Evolutionary conservation across 1,140 invertebrate genomes (phyloP).

Genomic region (Drosophila mauritiana): DNA sequence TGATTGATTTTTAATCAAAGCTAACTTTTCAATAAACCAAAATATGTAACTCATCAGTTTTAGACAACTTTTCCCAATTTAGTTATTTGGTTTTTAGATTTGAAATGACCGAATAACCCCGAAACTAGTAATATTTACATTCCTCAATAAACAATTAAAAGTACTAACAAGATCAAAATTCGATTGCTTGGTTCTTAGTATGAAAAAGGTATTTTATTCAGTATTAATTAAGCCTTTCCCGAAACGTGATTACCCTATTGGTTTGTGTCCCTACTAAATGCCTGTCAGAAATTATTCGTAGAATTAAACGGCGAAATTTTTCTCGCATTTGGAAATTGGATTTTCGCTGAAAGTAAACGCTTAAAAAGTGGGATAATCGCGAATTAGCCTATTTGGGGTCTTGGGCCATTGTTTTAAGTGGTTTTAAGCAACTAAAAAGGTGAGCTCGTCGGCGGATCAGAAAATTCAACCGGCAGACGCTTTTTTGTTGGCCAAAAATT

Average conservation of each 20-base stretch:
- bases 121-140: too few species aligned
- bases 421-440: background rate
- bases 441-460: too few species aligned
- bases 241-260: background rate
- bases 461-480: slow-evolving; percentile 56
- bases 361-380: background rate
- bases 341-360: slow-evolving; percentile 6
- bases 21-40: too few species aligned
- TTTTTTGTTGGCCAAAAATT: slow-evolving; percentile 36
- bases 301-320: slow-evolving; percentile 23
- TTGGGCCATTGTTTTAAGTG: background rate
- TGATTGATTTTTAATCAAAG: too few species aligned
- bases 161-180: too few species aligned
- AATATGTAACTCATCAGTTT: too few species aligned
- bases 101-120: too few species aligned
- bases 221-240: background rate
- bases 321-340: background rate
- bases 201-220: too few species aligned
- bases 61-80: too few species aligned
- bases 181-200: too few species aligned
- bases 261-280: background rate
- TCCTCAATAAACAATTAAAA: too few species aligned
- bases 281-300: slow-evolving; percentile 5
- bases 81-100: too few species aligned
- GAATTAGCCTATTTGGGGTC: background rate